Evolutionary conservation across 1,140 invertebrate species (phyloP).

Genomic region (Ganaspis sp.): DNA sequence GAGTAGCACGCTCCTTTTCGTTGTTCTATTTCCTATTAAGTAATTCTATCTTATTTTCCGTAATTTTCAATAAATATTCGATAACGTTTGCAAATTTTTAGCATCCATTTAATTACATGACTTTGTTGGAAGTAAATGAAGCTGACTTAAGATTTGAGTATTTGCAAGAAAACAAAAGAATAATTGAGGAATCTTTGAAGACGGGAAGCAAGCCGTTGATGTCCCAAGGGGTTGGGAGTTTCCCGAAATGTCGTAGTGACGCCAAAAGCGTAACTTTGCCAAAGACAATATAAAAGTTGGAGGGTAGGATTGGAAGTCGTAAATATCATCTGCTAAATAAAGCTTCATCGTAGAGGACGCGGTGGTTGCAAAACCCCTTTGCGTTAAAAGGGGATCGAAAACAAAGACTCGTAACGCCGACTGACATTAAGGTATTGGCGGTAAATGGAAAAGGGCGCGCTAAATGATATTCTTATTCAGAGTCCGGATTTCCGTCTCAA

Average conservation of each 20-base stretch:
- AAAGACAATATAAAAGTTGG: conserved; percentile 72
- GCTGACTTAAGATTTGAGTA: no score
- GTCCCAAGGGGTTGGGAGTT: neutral
- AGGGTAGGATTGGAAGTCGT: conserved; percentile 71
- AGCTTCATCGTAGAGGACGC: conserved; percentile 68
- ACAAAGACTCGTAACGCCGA: conserved; percentile 66
- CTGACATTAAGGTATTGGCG: conserved; percentile 70
- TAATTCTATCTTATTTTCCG: no score
- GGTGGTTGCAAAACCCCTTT: conserved; percentile 63
- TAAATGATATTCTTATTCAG: conserved; percentile 50
- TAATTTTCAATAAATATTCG: no score
- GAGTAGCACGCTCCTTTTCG: no score
- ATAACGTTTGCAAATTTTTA: no score
- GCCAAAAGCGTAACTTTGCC: conserved; percentile 47
- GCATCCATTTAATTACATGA: no score
- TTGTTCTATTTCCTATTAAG: no score
- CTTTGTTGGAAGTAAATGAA: no score
- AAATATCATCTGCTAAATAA: conserved; percentile 76
- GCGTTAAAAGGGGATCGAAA: conserved; percentile 55
- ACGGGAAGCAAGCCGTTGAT: neutral
- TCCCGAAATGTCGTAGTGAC: conserved; percentile 32
- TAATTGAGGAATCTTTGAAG: conserved; percentile 25
- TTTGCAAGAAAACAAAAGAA: conserved; percentile 37
- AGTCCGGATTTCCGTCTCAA: conserved; percentile 48
- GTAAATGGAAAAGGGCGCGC: conserved; percentile 46